These are phyloP conservation scores for Crotalus tigris DNA, from an alignment of 2,113 vertebrate genomes.

Conservation along the genomic window DNA sequence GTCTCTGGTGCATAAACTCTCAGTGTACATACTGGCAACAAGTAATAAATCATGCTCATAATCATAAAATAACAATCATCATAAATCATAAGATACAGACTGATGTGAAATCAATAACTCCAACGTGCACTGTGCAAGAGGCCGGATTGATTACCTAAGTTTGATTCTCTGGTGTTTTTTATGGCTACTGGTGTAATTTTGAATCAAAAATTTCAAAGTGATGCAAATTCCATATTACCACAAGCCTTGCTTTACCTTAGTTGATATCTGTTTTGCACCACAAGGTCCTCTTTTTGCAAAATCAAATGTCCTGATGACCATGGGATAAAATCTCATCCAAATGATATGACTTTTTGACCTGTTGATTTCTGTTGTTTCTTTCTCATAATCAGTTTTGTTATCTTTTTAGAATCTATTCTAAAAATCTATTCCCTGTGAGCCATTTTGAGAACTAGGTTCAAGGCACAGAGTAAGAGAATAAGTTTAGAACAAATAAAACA, in stretches of 20 bases:
- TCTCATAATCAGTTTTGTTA: not conserved
- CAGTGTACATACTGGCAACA: not conserved
- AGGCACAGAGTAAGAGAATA: not conserved
- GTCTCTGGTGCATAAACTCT: not conserved
- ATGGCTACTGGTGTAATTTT: not conserved
- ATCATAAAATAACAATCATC: not conserved
- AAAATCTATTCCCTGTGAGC: not conserved
- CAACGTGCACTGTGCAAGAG: not conserved
- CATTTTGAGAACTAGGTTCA: not conserved
- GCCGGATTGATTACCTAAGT: not conserved
- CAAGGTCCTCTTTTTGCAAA: not conserved
- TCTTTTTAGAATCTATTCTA: not conserved
- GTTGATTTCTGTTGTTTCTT: not conserved
- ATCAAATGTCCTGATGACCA: not conserved
- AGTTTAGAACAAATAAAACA: not conserved
- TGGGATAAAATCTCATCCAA: not conserved
- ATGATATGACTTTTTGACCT: not conserved
- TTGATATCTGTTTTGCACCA: not conserved
- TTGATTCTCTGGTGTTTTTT: not conserved
- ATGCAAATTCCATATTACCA: not conserved
- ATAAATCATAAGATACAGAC: not conserved
- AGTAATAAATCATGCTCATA: not conserved
- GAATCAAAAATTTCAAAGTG: not conserved
- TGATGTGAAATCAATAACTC: not conserved
- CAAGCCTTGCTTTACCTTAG: not conserved